These are phyloP conservation scores for Scaptomyza graminum DNA, from an alignment of 1,140 invertebrate species.

Conservation along the genomic window DNA sequence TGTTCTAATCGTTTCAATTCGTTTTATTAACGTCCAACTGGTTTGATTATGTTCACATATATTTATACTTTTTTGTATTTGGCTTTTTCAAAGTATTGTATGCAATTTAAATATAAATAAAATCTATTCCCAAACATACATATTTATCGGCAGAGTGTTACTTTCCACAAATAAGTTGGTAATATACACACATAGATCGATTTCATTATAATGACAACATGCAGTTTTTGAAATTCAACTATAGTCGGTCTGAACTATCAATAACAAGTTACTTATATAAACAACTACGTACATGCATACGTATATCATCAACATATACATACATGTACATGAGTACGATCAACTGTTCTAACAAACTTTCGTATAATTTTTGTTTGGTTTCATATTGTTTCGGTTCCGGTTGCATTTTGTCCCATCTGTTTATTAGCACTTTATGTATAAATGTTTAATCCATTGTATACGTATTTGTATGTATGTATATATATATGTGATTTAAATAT, in stretches of 20 bases:
- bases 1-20: slow-evolving; percentile 45
- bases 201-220: slow-evolving; percentile 7
- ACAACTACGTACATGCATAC: slow-evolving; percentile 43
- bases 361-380: slow-evolving; percentile 53
- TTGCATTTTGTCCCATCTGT: slow-evolving; percentile 48
- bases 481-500: slow-evolving; percentile 68
- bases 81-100: slow-evolving; percentile 60
- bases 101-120: slow-evolving; percentile 71
- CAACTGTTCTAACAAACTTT: slow-evolving; percentile 70
- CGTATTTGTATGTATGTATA: slow-evolving; percentile 38
- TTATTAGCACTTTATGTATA: slow-evolving; percentile 53
- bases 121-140: slow-evolving; percentile 56
- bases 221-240: slow-evolving; percentile 23
- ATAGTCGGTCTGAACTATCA: slow-evolving; percentile 56
- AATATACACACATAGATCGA: slow-evolving; percentile 12
- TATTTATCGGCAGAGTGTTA: slow-evolving; percentile 12
- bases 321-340: slow-evolving; percentile 31
- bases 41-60: slow-evolving; percentile 64
- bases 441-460: slow-evolving; percentile 29
- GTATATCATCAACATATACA: slow-evolving; percentile 19
- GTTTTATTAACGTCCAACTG: slow-evolving; percentile 78
- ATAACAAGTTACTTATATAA: slow-evolving; percentile 70
- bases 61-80: no score
- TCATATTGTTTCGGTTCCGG: slow-evolving; percentile 55
- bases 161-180: slow-evolving; percentile 13